Evolutionary conservation across 2,888 invertebrate species (phyloP).

Genomic region (Cataglyphis livida): DNA sequence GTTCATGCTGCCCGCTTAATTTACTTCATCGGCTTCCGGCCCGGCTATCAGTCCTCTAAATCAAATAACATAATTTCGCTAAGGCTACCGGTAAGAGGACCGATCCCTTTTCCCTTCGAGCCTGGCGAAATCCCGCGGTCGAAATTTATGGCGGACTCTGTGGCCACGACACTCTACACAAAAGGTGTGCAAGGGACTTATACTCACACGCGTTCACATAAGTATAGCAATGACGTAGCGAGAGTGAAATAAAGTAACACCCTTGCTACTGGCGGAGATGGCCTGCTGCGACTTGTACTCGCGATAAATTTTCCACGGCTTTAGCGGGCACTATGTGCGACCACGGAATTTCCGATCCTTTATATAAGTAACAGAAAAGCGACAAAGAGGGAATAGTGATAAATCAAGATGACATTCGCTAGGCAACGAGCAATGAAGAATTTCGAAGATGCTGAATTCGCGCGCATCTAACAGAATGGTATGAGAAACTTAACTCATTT

Average conservation of each 20-base stretch:
- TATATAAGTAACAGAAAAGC: conserved; percentile 40
- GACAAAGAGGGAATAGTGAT: conserved; percentile 19
- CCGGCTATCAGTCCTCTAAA: conserved; percentile 71
- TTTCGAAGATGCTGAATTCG: conserved; percentile 17
- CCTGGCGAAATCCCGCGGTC: conserved; percentile 70
- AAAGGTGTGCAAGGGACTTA: conserved; percentile 9
- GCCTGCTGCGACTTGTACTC: conserved; percentile 44
- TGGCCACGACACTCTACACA: conserved; percentile 57
- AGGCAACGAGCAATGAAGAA: conserved; percentile 15
- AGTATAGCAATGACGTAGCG: conserved; percentile 6
- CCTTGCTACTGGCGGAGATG: conserved; percentile 31
- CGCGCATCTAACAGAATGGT: not conserved
- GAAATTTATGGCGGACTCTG: conserved; percentile 71
- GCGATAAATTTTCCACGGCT: conserved; percentile 50
- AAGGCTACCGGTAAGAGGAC: conserved; percentile 46
- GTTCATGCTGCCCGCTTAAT: conserved; percentile 70
- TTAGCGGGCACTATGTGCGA: conserved; percentile 10
- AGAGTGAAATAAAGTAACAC: conserved; percentile 53
- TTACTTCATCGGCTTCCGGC: conserved; percentile 66
- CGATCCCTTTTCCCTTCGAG: conserved; percentile 35
- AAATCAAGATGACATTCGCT: conserved; percentile 14
- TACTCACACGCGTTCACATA: conserved; percentile 17
- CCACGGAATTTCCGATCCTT: conserved; percentile 51
- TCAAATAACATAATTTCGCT: conserved; percentile 75
- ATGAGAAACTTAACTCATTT: conserved; percentile 44